Percentiles rank a stretch among this genome's conserved stretches.
These are phyloP conservation scores for Centropristis striata DNA, from an alignment of 2,113 vertebrate genomes.

Conservation along the genomic window DNA sequence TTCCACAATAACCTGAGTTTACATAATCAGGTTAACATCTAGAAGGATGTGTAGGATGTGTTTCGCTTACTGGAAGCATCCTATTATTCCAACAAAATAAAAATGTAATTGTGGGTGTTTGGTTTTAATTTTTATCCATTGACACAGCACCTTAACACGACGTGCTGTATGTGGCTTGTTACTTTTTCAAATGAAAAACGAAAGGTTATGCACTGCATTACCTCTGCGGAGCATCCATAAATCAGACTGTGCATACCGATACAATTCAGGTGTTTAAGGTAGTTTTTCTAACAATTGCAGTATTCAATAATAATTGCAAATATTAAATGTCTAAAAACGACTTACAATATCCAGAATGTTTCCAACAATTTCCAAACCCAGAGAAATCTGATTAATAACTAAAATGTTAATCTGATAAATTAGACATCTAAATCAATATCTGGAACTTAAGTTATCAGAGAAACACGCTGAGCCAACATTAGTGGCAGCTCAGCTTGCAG, in stretches of 20 bases:
- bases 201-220: not conserved
- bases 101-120: not conserved
- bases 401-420: too few relatives aligned
- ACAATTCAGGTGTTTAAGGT: not conserved
- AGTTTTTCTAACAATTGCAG: too few relatives aligned
- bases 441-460: too few relatives aligned
- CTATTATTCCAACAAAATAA: not conserved
- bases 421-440: too few relatives aligned
- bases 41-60: not conserved
- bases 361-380: too few relatives aligned
- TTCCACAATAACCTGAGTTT: constrained; percentile 11
- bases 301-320: too few relatives aligned
- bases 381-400: too few relatives aligned
- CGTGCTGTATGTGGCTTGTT: not conserved
- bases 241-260: not conserved
- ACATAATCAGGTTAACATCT: constrained; percentile 32
- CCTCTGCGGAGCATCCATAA: not conserved
- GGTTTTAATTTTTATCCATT: not conserved
- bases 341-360: too few relatives aligned
- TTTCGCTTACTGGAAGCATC: not conserved
- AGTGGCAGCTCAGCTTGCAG: too few relatives aligned
- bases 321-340: too few relatives aligned
- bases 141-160: not conserved
- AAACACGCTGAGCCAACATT: too few relatives aligned
- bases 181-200: not conserved